A percentile compares a stretch with the other conserved stretches of the same genome.
These are phyloP conservation scores for Saccostrea cuccullata DNA, from an alignment of 1,140 invertebrate genomes.

Conservation along the genomic window DNA sequence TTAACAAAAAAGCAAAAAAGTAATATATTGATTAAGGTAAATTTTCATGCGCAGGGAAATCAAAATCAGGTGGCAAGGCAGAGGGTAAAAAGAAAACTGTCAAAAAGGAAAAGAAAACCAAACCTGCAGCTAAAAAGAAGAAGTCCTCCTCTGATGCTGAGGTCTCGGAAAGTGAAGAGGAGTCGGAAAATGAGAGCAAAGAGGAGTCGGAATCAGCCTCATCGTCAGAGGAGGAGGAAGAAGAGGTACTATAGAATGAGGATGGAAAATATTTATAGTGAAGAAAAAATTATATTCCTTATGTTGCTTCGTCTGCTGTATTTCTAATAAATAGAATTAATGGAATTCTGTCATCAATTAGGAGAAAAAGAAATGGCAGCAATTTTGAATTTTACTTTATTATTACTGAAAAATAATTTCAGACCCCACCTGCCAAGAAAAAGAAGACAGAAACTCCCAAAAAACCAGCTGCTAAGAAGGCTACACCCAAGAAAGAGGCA, in stretches of 20 bases:
- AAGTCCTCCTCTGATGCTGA: constrained; percentile 38
- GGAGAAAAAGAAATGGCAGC: no score
- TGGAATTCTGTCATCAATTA: no score
- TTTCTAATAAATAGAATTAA: no score
- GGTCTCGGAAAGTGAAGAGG: constrained; percentile 52
- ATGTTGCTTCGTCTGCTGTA: no score
- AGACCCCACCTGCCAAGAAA: constrained; percentile 70
- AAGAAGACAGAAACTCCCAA: constrained; percentile 64
- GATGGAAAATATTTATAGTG: no score
- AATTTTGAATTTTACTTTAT: no score
- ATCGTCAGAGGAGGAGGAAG: constrained; percentile 57
- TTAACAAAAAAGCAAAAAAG: no score
- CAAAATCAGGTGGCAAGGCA: constrained; percentile 37
- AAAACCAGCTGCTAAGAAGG: constrained; percentile 71
- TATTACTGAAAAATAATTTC: neutral
- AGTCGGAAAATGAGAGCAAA: constrained; percentile 62
- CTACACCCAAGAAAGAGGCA: constrained; percentile 64
- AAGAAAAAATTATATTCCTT: no score
- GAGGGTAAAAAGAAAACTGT: constrained; percentile 49
- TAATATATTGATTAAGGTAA: no score
- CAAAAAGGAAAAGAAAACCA: constrained; percentile 55
- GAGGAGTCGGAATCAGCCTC: constrained; percentile 60
- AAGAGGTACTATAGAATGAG: constrained; percentile 7
- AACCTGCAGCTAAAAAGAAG: constrained; percentile 43
- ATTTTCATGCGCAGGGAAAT: neutral